Base-by-base conservation (phyloP, 2,797 vertebrate genomes). In the Hoplostethus mediterraneus region DNA sequence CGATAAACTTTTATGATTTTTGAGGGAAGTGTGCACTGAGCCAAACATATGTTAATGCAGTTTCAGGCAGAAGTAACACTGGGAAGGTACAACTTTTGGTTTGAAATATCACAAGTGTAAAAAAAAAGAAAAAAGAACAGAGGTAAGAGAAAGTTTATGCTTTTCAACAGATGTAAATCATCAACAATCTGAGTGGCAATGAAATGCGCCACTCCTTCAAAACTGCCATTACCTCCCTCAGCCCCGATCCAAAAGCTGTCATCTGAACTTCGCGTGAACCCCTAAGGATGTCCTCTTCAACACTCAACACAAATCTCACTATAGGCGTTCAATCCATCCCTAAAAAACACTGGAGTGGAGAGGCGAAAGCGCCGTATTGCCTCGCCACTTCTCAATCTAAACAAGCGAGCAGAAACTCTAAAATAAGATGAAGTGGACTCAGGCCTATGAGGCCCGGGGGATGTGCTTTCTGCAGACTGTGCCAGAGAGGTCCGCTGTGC, bases 401-500 rank as follows among this genome's bases (percentile, higher is more conserved):
- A 78, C 64, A 82, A 63, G 73, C 75, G 77, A 74, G 67, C 67
- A 68, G 54, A 72, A 70, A 59, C 58, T 75, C 63, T 51, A 49
- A 38, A 64, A 71, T 71, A 74, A 74, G 33, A 69, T 57, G 49
- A 75, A 62, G 55, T 57, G 67, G 63, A 56, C 63, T 74, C 67
- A 84, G 68, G 51, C 58, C 81, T 58, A 49, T 36, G 5, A 77
- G 83, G 72, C 73, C 63, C 69, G 8, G 56, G 40, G 71, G 73
- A 63, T 63, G 49, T 52, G 62, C 63, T 79, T 58, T 38, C 63
- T 62, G 36, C 68, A 70, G 80, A 73, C 61, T 79, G 79, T 67
- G 62, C 73, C 81, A 80, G 71, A 51, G 71, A 85, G 70, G 76
- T 83, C 90, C 70, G 62, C 59, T 75, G 73, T 77, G 74, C 55